Base-by-base conservation (phyloP, 2,888 invertebrate genomes). In the Drosophila anomelani region DNA sequence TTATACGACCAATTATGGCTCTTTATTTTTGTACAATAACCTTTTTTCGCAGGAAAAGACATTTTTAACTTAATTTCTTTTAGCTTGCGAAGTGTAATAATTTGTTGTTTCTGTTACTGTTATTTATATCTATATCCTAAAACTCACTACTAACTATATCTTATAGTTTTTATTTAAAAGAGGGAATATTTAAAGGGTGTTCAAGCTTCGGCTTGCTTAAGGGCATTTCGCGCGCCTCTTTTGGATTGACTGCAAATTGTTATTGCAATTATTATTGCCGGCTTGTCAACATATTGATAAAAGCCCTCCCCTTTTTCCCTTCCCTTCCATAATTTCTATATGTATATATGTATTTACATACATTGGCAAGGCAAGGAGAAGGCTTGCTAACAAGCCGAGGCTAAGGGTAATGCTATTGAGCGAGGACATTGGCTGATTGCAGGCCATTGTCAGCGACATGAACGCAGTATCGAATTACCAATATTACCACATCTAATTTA, bases 271-370 rank as follows among this genome's bases (percentile, higher is more conserved):
- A 84, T 81, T 57, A 81, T 75, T 61, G 57, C 61, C 41, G n/a
- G 67, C 76, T 78, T 75, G 85, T 79, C 84, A 84, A 86, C 84
- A 83, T 75, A 81, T 85, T 87, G 81, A 79, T 78, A 79, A 44
- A 38, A 6, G 15, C 43, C 49, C 44, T 20, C 53, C 64, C 81
- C 36, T 34, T 62, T 68, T 75, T 64, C 68, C 4, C 13, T 20
- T 20, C 20, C 51, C 20, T 15, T 23, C 34, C 15, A 51, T 20
- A 51, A 20, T 51, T 1, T 47, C n/a, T 12, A 70, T 61, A 74
- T 59, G 70, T 81, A 53, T 34, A 12, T 10, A 15, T 36, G 68
- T 59, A 71, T 63, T 64, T 81, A 53, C 34, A 68, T 81, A 53
- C 34, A 17, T 10, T 15, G 23, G 20, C 15, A 54, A n/a, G 38